Evolutionary conservation across 2,888 invertebrate genomes (phyloP), one percentile per base, ranked within the genome.

Genomic region (Apoderus coryli): DNA sequence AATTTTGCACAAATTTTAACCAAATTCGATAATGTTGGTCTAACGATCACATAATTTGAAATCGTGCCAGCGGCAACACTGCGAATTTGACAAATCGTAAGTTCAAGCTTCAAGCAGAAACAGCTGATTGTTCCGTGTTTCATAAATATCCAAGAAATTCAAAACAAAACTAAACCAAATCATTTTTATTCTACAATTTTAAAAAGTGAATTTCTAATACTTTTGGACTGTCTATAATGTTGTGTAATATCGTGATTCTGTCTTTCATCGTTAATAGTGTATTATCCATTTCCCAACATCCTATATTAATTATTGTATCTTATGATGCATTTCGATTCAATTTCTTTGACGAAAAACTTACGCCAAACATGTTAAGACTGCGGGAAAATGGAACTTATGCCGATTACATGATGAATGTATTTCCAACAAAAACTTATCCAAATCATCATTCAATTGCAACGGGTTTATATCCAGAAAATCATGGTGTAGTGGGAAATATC

Each of bases 391-490:
- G 77, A 4, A 65, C 69, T 3, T 58, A 63, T 38, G 59, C 70
- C 0, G 65, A 67, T 34, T 65, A 66, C 43, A 63, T 76, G 58
- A 54, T 57, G 25, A 72, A 70, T 45, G 64, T 70, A 22, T 76
- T 74, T 48, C 65, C 70, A 1, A 78, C 79, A 1, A 75, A 75
- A 56, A 81, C 80, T 2, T 74, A 74, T 47, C 74, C 78, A 1
- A 80, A 80, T 56, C 80, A 80, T 54, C 72, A 72, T 45, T 65
- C 74, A 1, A 71, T 80, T 31, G 72, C 70, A 0, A 81, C 75
- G 14, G 78, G 78, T 5, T 52, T 75, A 28, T 74, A 70, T 47
- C 63, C 71, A 1, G 76, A 76, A 50, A 61, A 56, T 10, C 79
- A 80, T 53, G 79, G 79, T 1, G 70, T 80, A 16, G 52, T 76